Base-by-base conservation (phyloP, 2,113 vertebrate genomes). In the Tricholaema leucomelas region DNA sequence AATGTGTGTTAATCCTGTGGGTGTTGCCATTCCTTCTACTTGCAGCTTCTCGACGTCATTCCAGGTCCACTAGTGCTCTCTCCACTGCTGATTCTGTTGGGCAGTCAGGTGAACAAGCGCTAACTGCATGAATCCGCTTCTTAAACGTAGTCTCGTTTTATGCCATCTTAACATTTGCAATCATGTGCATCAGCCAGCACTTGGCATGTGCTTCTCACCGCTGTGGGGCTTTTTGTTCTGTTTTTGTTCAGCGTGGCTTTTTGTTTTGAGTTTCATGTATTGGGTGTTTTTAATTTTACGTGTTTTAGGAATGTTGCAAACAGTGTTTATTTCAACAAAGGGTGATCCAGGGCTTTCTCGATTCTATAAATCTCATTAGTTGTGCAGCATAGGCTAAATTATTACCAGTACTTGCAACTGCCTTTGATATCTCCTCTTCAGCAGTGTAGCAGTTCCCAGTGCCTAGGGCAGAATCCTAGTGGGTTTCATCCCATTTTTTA, bases 51-150 rank as follows among this genome's bases (percentile, higher is more conserved):
- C 99, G 99, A 98, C 99, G 99, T 96, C 99, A 99, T 98, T 99
- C 99, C 98, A 99, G 99, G 96, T 99, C 99, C 97, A 99, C 99
- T 98, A 99, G 99, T 92, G 99, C 99, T 95, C 98, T 99, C 95
- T 99, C 99, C 98, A 98, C 99, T 97, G 97, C 99, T 95, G 99
- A 99, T 95, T 98, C 99, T 97, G 98, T 98, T 96, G 98, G 99
- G 98, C 99, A 99, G 98, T 99, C 99, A 99, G 99, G 99, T 99
- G 99, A 99, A 98, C 98, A 98, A 96, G 97, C 85, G 98, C 96
- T 98, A 97, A 97, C 97, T 98, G 98, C 99, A 99, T 98, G 98
- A 94, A 93, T 96, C 83, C 4, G 96, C 98, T 96, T 97, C 96
- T 96, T 96, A 94, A 90, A 69, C 52, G 77, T 91, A 60, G 92